These are phyloP conservation scores for Larimichthys crocea DNA, from an alignment of 2,113 vertebrate species.

Conservation along the genomic window DNA sequence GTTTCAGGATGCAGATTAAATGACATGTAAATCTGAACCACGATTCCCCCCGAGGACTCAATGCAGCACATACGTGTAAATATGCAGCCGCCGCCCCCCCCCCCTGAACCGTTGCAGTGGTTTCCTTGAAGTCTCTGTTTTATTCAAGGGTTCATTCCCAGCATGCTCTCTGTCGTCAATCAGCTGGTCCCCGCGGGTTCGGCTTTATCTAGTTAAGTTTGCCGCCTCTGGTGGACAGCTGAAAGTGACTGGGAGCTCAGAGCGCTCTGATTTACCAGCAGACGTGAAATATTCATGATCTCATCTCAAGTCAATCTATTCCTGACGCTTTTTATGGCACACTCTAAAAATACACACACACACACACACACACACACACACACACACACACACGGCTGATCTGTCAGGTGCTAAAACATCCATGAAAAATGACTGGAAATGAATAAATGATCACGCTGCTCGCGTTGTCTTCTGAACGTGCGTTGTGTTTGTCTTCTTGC, in stretches of 20 bases:
- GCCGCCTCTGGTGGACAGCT: conserved; percentile 18
- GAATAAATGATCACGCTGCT: not conserved
- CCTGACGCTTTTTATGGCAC: not conserved
- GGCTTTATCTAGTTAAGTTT: conserved; percentile 16
- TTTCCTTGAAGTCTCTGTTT: conserved; percentile 12
- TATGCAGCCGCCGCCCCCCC: not conserved
- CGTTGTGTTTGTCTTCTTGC: not conserved
- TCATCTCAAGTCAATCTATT: conserved; percentile 39
- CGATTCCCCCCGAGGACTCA: not conserved
- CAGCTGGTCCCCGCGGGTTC: conserved; percentile 13
- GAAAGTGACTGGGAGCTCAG: conserved; percentile 12
- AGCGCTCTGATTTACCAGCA: conserved; percentile 28
- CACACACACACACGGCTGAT: too few relatives aligned
- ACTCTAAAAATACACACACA: conserved; percentile 32
- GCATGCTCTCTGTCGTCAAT: conserved; percentile 23
- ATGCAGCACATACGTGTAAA: not conserved
- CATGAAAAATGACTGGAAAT: not conserved
- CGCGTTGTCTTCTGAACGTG: not conserved
- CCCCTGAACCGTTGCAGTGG: not conserved
- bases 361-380: too few relatives aligned
- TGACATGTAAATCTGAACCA: not conserved
- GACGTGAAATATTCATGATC: conserved; percentile 54
- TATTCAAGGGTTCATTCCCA: conserved; percentile 33
- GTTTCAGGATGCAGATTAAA: not conserved
- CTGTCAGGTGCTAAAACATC: not conserved